Conservation (phyloP, 37 sponge, comb jelly and placozoan genomes). For the Cladorhizidae sp. region DNA sequence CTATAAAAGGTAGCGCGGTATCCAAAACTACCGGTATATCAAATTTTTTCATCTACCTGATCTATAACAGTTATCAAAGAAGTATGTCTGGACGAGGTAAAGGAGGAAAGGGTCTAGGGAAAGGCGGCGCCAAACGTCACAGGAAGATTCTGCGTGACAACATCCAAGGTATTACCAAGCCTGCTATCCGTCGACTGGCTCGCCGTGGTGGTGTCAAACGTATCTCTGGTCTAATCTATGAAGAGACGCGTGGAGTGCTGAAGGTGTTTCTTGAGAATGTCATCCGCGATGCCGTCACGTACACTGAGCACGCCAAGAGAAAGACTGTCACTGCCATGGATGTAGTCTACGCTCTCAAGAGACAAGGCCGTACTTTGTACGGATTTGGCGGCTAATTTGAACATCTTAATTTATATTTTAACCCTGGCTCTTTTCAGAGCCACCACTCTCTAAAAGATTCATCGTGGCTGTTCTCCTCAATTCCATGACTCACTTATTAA, state of each 20-base stretch:
- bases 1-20: neutral
- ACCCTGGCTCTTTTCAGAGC: constrained; percentile 45
- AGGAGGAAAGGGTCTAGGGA: constrained; percentile 98
- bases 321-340: constrained; percentile 99
- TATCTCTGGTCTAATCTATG: constrained; percentile 97
- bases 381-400: constrained; percentile 91
- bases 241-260: constrained; percentile 97
- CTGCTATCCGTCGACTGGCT: constrained; percentile 96
- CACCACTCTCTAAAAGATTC: constrained; percentile 21
- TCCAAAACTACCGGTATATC: no score
- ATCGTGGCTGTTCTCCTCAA: neutral
- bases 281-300: constrained; percentile 98
- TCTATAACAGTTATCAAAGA: neutral
- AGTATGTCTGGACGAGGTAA: constrained; percentile 96
- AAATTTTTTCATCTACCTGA: no score
- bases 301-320: constrained; percentile 99
- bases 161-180: constrained; percentile 99
- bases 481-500: neutral
- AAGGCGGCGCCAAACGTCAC: constrained; percentile 98
- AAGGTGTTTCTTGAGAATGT: constrained; percentile 98
- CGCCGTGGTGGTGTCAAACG: constrained; percentile 98
- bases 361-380: constrained; percentile 97
- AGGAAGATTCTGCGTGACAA: constrained; percentile 98
- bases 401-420: neutral
- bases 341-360: constrained; percentile 97